Conservation (phyloP, 2,113 vertebrate genomes). For the Pandion haliaetus region DNA sequence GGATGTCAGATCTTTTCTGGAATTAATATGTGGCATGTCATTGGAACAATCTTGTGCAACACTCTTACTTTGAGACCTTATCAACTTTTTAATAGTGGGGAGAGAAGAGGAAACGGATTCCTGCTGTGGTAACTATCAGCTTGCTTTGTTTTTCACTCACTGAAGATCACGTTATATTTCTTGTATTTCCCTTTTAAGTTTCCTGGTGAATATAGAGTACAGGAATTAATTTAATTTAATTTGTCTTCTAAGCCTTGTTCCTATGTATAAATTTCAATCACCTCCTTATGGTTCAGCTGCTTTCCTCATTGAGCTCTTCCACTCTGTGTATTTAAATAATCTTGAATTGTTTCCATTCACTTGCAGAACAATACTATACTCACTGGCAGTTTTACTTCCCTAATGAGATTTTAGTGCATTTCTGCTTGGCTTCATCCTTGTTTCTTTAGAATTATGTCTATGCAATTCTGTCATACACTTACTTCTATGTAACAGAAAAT, state of each 20-base stretch:
- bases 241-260: background rate
- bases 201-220: background rate
- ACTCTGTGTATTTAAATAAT: background rate
- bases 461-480: background rate
- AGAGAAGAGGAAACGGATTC: background rate
- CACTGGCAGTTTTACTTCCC: background rate
- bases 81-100: background rate
- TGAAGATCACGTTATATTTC: background rate
- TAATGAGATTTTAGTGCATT: conserved; percentile 25
- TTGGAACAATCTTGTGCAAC: background rate
- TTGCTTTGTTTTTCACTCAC: background rate
- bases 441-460: background rate
- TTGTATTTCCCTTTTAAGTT: background rate
- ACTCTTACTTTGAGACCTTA: background rate
- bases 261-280: background rate
- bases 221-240: background rate
- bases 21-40: background rate
- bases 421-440: background rate
- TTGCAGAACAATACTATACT: background rate
- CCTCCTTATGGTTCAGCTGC: background rate
- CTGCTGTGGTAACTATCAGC: background rate
- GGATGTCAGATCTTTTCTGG: background rate
- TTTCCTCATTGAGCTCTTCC: background rate
- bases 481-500: background rate
- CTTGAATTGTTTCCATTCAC: background rate